A percentile compares a stretch with the other conserved stretches of the same genome.
phyloP scores from a whole-genome alignment of 1,140 invertebrate genomes.

The Atta colombica region DNA sequence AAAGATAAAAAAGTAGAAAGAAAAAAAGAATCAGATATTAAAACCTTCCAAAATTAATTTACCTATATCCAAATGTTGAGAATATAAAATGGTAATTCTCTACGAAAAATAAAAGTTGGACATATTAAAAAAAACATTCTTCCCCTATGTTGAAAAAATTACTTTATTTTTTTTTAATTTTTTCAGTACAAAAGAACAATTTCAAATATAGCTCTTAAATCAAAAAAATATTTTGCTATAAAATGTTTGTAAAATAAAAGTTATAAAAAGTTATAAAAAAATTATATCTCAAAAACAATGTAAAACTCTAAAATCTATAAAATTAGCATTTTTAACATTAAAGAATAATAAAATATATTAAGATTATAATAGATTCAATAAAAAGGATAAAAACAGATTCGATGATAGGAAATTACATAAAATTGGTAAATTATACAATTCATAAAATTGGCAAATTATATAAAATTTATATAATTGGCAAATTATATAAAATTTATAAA shows the following conservation, averaged over 20 bases:
- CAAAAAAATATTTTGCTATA: slow-evolving; percentile 5
- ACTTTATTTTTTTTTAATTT: neutral
- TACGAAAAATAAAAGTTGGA: neutral
- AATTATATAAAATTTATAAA: neutral
- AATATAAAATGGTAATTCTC: neutral
- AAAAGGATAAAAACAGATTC: neutral
- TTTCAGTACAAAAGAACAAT: neutral
- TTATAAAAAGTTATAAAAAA: neutral
- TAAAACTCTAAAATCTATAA: neutral
- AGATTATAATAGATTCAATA: slow-evolving; percentile 11
- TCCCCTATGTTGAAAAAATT: neutral
- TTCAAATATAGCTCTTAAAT: neutral
- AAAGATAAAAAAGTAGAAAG: neutral
- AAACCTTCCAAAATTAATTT: neutral
- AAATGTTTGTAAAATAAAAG: neutral
- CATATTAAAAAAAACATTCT: too few relatives aligned
- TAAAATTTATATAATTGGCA: neutral
- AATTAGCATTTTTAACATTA: neutral
- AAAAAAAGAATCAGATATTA: neutral
- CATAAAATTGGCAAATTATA: neutral
- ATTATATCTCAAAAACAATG: neutral
- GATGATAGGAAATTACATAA: neutral
- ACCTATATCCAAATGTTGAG: neutral
- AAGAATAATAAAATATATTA: slow-evolving; percentile 23
- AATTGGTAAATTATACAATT: neutral